Percentiles rank a stretch among this genome's conserved stretches.
Conservation (phyloP, 1,140 invertebrate genomes). For the Drosophila subpulchrella region DNA sequence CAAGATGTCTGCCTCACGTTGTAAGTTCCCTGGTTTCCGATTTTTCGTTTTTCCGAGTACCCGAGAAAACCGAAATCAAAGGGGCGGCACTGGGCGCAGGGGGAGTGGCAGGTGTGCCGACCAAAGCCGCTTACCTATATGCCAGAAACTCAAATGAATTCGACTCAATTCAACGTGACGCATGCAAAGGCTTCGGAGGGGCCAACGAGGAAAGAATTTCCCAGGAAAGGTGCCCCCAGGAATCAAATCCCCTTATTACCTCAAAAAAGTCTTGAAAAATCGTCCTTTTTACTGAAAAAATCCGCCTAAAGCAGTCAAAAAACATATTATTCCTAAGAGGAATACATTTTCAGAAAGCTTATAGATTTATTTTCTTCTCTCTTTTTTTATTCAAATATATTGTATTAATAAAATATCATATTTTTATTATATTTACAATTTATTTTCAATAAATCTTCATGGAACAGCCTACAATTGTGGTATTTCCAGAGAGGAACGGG, state of each 20-base stretch:
- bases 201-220: neutral
- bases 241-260: neutral
- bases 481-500: no score
- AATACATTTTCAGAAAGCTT: no score
- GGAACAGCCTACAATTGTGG: no score
- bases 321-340: no score
- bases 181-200: slow-evolving; percentile 44
- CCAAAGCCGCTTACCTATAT: slow-evolving; percentile 28
- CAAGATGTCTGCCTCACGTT: slow-evolving; percentile 26
- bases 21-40: slow-evolving; percentile 5
- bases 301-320: no score
- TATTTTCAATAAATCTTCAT: no score
- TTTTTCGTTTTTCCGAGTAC: slow-evolving; percentile 16
- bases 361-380: no score
- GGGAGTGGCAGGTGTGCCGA: slow-evolving; percentile 21
- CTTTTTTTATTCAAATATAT: neutral
- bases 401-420: neutral
- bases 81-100: neutral
- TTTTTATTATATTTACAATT: no score
- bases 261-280: neutral
- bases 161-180: slow-evolving; percentile 56
- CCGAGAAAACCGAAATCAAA: slow-evolving; percentile 9
- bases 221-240: neutral
- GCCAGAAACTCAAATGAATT: slow-evolving; percentile 15
- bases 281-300: neutral